Percentiles rank a stretch among this genome's conserved stretches.
Conservation (phyloP, 2,888 invertebrate genomes). For the Pelosia muscerda region DNA sequence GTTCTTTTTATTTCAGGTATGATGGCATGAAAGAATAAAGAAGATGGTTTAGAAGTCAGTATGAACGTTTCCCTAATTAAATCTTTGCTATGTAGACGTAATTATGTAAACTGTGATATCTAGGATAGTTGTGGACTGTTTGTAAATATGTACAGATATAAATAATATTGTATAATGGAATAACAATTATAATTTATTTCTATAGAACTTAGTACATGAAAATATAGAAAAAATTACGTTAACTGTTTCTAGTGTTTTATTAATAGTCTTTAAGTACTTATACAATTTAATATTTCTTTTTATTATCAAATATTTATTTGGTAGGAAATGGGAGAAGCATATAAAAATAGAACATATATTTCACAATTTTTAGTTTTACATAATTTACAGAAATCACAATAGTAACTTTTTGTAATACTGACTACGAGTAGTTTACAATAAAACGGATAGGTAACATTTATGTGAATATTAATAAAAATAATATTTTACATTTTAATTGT, state of each 20-base stretch:
- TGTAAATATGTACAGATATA: conserved; percentile 71
- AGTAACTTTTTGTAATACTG: too few relatives aligned
- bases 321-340: too few relatives aligned
- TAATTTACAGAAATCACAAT: not conserved
- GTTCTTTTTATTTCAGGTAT: conserved; percentile 49
- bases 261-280: not conserved
- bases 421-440: too few relatives aligned
- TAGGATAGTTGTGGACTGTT: conserved; percentile 52
- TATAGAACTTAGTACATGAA: conserved; percentile 64
- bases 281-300: too few relatives aligned
- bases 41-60: conserved; percentile 33
- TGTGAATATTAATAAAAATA: not conserved
- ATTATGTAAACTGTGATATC: conserved; percentile 55
- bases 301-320: too few relatives aligned
- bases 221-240: conserved; percentile 71
- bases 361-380: too few relatives aligned
- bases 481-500: not conserved
- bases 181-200: conserved; percentile 70
- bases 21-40: conserved; percentile 26
- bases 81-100: conserved; percentile 46
- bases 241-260: conserved; percentile 59
- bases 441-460: too few relatives aligned
- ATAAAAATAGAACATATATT: too few relatives aligned
- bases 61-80: conserved; percentile 36
- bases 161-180: conserved; percentile 46